Evolutionary conservation across 1,140 invertebrate species (phyloP), one percentile per base, ranked within the genome.

Genomic region (Leptoteleia sp.): DNA sequence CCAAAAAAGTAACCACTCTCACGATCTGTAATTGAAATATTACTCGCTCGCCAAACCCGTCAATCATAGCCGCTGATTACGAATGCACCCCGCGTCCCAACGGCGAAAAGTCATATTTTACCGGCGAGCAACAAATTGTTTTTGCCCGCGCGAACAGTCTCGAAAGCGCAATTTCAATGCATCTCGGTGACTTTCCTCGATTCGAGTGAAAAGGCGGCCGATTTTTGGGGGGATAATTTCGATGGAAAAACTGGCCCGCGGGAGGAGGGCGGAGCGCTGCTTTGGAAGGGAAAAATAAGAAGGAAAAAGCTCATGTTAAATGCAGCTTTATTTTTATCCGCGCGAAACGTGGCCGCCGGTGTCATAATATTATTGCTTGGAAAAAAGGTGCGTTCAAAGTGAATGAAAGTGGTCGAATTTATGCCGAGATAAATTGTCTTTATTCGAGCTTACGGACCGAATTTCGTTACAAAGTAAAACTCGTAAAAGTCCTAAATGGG

Each of bases 21-120:
- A 82, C 78, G 81, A 76, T 78, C 75, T 79, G 73, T 80, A 82
- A 82, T 82, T 79, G 81, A 80, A 78, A 80, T 80, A 82, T 82
- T 82, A 82, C 73, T 80, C 70, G 80, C 67, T 72, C 68, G 57
- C 43, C 67, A 57, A 72, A 65, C 59, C 67, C 67, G 75, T 78
- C 75, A 71, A 78, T 78, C 67, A 78, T 78, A n/a, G 55, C 43
- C 1, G 13, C 40, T 47, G 40, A 72, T 78, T 55, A 45, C 45
- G 54, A 71, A 78, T 78, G 75, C 75, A 61, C 43, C 19, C 38
- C 38, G 67, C 75, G 72, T 78, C 67, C 75, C 38, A 67, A 42
- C 48, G n/a, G 67, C 43, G 67, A 72, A 78, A 72, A 71, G 40
- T 72, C 54, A 78, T 78, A 72, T 78, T 78, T 72, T 67, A 64